phyloP scores from a whole-genome alignment of 2,797 vertebrate species.

The Danio jaintianensis region DNA sequence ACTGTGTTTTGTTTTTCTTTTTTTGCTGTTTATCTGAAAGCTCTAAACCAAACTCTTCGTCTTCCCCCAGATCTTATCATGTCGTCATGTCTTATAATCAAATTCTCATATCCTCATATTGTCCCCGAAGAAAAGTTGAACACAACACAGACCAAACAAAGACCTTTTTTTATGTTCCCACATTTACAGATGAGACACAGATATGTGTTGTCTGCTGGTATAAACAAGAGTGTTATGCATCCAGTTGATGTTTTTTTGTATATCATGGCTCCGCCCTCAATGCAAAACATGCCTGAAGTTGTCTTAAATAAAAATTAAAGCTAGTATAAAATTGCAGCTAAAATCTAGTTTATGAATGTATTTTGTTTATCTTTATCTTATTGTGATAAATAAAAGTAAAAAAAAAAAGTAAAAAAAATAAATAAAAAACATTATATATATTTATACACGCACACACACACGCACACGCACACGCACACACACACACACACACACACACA shows the following conservation, averaged over 20 bases:
- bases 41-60: background rate
- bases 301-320: background rate
- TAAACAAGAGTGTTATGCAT: background rate
- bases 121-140: slow-evolving; percentile 78
- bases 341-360: too few species aligned
- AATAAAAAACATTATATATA: too few species aligned
- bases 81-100: slow-evolving; percentile 75
- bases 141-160: slow-evolving; percentile 64
- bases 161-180: slow-evolving; percentile 48
- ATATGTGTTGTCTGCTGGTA: background rate
- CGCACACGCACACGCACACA: too few species aligned
- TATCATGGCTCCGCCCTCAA: background rate
- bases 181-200: background rate
- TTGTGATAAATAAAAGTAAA: too few species aligned
- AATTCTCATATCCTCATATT: slow-evolving; percentile 82
- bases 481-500: too few species aligned
- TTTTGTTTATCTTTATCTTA: too few species aligned
- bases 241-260: background rate
- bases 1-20: background rate
- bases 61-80: slow-evolving; percentile 67
- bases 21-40: background rate
- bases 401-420: too few species aligned
- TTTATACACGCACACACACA: too few species aligned
- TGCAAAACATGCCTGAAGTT: background rate
- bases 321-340: too few species aligned